Percentiles rank a stretch among this genome's conserved stretches.
These are phyloP conservation scores for Trichogramma pretiosum DNA, from an alignment of 1,140 invertebrate species.

Conservation along the genomic window DNA sequence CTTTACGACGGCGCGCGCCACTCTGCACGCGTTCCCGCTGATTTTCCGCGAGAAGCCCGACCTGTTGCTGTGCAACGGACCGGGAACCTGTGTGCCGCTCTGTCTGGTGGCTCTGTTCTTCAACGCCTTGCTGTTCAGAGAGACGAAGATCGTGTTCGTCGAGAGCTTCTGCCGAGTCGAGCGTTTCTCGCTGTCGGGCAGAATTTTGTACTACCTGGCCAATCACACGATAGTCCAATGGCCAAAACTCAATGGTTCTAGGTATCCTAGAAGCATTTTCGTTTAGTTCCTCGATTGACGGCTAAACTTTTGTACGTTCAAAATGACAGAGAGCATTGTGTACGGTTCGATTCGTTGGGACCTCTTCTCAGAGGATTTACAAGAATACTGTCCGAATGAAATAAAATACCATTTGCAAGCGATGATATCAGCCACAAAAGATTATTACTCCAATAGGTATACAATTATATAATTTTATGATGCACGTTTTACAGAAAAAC, in stretches of 20 bases:
- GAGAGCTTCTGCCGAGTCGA: constrained; percentile 92
- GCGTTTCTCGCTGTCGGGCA: constrained; percentile 78
- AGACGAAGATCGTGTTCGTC: constrained; percentile 77
- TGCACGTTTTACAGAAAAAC: too few relatives aligned
- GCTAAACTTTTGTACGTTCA: too few relatives aligned
- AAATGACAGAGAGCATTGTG: too few relatives aligned
- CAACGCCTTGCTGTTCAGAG: constrained; percentile 55
- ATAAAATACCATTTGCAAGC: constrained; percentile 32
- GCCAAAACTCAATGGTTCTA: constrained; percentile 46
- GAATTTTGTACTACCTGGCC: constrained; percentile 73
- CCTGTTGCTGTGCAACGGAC: constrained; percentile 85
- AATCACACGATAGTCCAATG: constrained; percentile 90
- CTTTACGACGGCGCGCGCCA: constrained; percentile 66
- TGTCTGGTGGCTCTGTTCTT: constrained; percentile 64
- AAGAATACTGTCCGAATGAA: constrained; percentile 26
- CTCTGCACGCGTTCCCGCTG: constrained; percentile 59
- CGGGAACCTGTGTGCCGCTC: constrained; percentile 87
- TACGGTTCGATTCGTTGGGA: constrained; percentile 26
- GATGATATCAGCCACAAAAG: too few relatives aligned
- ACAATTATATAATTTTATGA: background rate
- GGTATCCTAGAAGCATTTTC: constrained; percentile 27
- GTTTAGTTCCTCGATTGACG: constrained; percentile 23
- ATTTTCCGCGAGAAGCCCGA: constrained; percentile 63
- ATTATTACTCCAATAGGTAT: constrained; percentile 29
- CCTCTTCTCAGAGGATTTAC: constrained; percentile 24